Base-by-base conservation (phyloP, 2,888 invertebrate species). In the Thymelicus sylvestris region DNA sequence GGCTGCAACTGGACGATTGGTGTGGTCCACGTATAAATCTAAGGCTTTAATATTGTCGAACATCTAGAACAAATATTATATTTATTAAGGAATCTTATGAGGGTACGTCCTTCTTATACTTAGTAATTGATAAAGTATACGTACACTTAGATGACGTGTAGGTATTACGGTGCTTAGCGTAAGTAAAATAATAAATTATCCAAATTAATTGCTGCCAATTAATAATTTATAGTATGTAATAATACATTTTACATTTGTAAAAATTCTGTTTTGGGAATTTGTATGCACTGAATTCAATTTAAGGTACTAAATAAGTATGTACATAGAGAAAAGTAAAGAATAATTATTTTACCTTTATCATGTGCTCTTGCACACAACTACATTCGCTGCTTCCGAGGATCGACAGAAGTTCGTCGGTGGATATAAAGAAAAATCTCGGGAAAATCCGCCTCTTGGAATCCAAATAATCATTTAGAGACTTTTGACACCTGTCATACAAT, bases 341-440 rank as follows among this genome's bases (percentile, higher is more conserved):
- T 59, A 1, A 38, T 10, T 6, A 19, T 31, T 8, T 52, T 85
- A 96, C 97, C 95, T 98, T 98, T 68, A 98, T 97, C 95, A 98
- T 97, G 83, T 98, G 98, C 80, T 98, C 97, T 86, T 98, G 98
- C 8, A 98, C 97, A 79, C 97, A 96, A 67, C 94, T 94, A 10
- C 97, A 96, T 74, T 97, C 96, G 76, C 96, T 97, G 83, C 97
- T 98, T 13, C 98, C 98, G 66, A 98, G 94, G 78, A 98, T 97
- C 2, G 97, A 97, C 7, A 99, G 94, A 76, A 98, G 87, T 86
- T 98, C 98, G 81, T 98, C 98, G 41, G 98, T 98, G 4, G 98
- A 98, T 82, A 98, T 97, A 88, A 98, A 98, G 91, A 97, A 98
- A 90, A 98, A 98, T 66, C 98, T 90, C 3, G 98, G 98, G 87